Conservation (phyloP, 2,888 invertebrate species). For the Norana najaformis region DNA sequence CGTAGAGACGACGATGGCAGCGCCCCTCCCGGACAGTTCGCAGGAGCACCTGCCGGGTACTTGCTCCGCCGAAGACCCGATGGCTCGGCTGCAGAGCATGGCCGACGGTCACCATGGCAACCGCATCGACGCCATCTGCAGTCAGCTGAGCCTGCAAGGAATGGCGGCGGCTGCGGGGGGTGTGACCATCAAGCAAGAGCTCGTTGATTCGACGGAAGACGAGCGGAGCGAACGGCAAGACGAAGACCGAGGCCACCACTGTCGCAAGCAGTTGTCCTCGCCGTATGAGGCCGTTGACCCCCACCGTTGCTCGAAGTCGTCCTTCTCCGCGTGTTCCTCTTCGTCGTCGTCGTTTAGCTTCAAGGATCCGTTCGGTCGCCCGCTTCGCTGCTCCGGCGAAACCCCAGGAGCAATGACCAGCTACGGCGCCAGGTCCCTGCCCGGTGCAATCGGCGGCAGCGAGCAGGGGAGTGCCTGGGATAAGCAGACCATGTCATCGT, state of each 20-base stretch:
- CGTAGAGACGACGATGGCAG: neutral
- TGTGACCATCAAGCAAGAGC: slow-evolving; percentile 42
- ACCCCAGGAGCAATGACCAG: neutral
- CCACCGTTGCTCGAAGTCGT: neutral
- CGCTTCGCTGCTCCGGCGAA: neutral
- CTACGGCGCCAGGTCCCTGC: neutral
- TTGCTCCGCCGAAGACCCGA: neutral
- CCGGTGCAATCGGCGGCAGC: neutral
- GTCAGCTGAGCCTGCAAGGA: slow-evolving; percentile 44
- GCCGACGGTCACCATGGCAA: slow-evolving; percentile 29
- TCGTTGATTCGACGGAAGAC: slow-evolving; percentile 30
- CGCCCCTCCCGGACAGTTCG: neutral
- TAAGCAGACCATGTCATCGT: neutral
- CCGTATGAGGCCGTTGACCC: neutral
- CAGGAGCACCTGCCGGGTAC: neutral
- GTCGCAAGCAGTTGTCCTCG: neutral
- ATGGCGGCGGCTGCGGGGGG: slow-evolving; percentile 16
- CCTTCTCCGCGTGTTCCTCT: neutral
- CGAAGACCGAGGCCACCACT: neutral
- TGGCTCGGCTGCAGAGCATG: neutral
- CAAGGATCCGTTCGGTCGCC: neutral
- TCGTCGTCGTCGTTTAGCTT: neutral
- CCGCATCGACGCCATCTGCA: slow-evolving; percentile 50
- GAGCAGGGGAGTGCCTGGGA: neutral
- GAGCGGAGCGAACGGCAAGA: neutral